Evolutionary conservation across 2,797 vertebrate genomes (phyloP).

Genomic region (Leuciscus waleckii): DNA sequence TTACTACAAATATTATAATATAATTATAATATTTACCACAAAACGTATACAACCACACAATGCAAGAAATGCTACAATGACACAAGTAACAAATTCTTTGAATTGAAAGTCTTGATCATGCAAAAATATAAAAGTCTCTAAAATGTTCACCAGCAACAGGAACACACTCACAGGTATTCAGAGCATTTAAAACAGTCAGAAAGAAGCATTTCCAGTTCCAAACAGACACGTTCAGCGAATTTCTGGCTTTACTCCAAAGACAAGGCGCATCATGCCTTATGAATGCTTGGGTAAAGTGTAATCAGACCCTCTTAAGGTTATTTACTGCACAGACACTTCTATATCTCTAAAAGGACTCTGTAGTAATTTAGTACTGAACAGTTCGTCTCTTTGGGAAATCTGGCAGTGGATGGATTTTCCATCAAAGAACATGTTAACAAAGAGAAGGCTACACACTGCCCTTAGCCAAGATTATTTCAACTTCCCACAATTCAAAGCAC

Average conservation of each 20-base stretch:
- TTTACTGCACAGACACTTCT: too few relatives aligned
- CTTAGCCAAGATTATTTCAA: not conserved
- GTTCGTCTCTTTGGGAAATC: conserved; percentile 20
- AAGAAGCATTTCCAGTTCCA: conserved; percentile 22
- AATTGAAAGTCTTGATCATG: not conserved
- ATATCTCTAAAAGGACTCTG: not conserved
- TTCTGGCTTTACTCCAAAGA: conserved; percentile 47
- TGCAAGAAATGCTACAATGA: not conserved
- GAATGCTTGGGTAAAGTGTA: conserved; percentile 6
- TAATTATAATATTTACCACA: not conserved
- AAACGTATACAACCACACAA: not conserved
- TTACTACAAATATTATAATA: not conserved
- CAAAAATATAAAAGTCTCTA: not conserved
- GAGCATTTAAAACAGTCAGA: not conserved
- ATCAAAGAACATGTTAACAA: conserved; percentile 31
- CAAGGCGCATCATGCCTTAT: conserved; percentile 41
- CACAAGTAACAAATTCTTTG: not conserved
- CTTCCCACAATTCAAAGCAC: not conserved
- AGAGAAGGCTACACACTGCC: not conserved
- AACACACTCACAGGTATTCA: not conserved
- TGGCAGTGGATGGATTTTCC: conserved; percentile 35
- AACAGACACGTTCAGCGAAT: conserved; percentile 21
- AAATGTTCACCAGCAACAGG: not conserved
- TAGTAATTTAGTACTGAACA: conserved; percentile 25
- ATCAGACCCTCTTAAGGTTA: conserved; percentile 1